A percentile compares a stretch with the other conserved stretches of the same genome.
phyloP scores from a whole-genome alignment of 2,113 vertebrate species.

The Pedetes capensis region DNA sequence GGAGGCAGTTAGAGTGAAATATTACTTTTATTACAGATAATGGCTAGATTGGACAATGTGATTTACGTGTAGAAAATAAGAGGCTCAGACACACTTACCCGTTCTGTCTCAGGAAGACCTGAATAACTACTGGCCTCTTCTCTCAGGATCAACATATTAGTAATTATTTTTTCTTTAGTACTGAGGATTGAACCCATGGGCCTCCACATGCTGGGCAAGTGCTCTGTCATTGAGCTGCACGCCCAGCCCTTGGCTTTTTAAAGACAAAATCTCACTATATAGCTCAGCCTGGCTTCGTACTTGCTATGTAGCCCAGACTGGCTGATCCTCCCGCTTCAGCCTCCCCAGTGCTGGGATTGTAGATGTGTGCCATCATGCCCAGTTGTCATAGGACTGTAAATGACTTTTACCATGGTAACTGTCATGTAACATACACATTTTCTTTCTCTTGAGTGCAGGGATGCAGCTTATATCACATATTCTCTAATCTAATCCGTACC shows the following conservation, averaged over 20 bases:
- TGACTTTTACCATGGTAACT: not conserved
- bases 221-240: too few relatives aligned
- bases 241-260: too few relatives aligned
- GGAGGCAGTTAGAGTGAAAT: not conserved
- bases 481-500: too few relatives aligned
- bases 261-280: too few relatives aligned
- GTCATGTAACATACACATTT: not conserved
- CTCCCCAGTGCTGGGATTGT: too few relatives aligned
- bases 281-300: too few relatives aligned
- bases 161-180: too few relatives aligned
- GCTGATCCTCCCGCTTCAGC: too few relatives aligned
- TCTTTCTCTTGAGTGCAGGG: not conserved
- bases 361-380: too few relatives aligned
- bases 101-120: not conserved
- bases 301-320: too few relatives aligned
- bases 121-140: not conserved
- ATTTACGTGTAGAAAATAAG: not conserved
- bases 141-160: not conserved
- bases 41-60: not conserved
- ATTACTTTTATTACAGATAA: not conserved
- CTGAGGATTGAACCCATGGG: too few relatives aligned
- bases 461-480: not conserved
- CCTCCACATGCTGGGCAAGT: too few relatives aligned
- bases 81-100: not conserved
- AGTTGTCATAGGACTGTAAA: not conserved